Base-by-base conservation (phyloP, 2,113 vertebrate species). In the Ameiurus melas region DNA sequence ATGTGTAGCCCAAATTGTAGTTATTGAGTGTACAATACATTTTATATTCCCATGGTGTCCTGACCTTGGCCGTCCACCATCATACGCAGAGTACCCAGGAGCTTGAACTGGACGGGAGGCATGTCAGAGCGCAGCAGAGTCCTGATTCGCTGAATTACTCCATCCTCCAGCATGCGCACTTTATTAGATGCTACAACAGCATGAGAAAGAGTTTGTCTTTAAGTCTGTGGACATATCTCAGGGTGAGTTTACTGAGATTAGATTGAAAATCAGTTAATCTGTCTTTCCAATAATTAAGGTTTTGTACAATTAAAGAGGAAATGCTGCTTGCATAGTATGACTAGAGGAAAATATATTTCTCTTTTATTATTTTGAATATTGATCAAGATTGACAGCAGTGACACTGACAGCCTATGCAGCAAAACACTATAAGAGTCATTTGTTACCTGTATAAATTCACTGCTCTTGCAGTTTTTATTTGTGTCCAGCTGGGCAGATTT, bases 41-140 rank as follows among this genome's bases (percentile, higher is more conserved):
- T 71, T 66, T 84, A 25, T 60, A 73, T 73, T 80, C 84, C 77
- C 62, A 36, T 66, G 77, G 5, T 53, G 13, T 81, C 22, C 53
- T 90, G 85, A 97, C 97, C 97, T 94, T 97, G 97, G 5, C 97
- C 97, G 4, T 97, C 97, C 91, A 96, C 96, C 94, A 98, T 93
- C 94, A 95, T 97, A 39, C 97, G 95, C 2, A 98, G 84, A 0
- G 96, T 97, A 0, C 95, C 97, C 5, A 98, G 94, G 9, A 98
- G 95, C 86, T 96, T 98, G 82, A 96, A 97, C 90, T 97, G 97
- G 75, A 95, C 95, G 0, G 97, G 97, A 2, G 97, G 96, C 93
- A 96, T 96, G 92, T 97, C 96, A 0, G 96, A 96, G 57, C 94
- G 94, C 30, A 98, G 94, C 10, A 97, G 94, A 0, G 90, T 92